Base-by-base conservation (phyloP, 2,797 vertebrate genomes). In the Yasuhikotakia modesta region DNA sequence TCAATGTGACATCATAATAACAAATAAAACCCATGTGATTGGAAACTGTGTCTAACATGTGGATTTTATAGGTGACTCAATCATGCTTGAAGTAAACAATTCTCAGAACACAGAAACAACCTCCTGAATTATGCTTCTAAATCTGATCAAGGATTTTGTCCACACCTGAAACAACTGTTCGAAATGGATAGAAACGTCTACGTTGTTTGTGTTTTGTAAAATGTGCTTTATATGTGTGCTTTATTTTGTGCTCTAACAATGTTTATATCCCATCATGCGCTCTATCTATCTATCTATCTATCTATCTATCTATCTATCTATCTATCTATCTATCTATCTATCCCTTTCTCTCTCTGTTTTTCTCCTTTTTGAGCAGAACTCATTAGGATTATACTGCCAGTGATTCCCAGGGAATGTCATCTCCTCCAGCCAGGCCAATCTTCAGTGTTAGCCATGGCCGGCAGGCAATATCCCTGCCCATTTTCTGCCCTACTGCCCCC, bases 321-420 rank as follows among this genome's bases (percentile, higher is more conserved):
- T 53, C 50, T 60, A 24, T 43, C 66, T 61, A 43, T 27, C 4
- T 27, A 2, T 27, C 27, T 61, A 30, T 55, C 8, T 22, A 30
- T 55, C 27, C n/a, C 48, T 35, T 17, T 46, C 67, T 60, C 39
- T 43, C 66, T 61, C 53, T 55, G 43, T 60, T 27, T 43, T 57
- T 63, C 55, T 39, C 80, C 90, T 93, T 89, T 92, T 92, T 89
- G 89, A 85, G 89, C 83, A 86, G 89, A 93, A 92, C 88, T 92
- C 91, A 93, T 95, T 95, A 95, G 90, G 93, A 95, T 95, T 94
- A 96, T 91, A 91, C 91, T 94, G 91, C 93, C 94, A 87, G 91
- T 92, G 87, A 91, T 94, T 93, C 90, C 82, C 87, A 88, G 88
- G 91, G 92, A 91, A 86, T 92, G 87, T 84, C 87, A 92, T 89